These are phyloP conservation scores for Tychaedon coryphoeus DNA, from an alignment of 2,113 vertebrate species.

Conservation along the genomic window DNA sequence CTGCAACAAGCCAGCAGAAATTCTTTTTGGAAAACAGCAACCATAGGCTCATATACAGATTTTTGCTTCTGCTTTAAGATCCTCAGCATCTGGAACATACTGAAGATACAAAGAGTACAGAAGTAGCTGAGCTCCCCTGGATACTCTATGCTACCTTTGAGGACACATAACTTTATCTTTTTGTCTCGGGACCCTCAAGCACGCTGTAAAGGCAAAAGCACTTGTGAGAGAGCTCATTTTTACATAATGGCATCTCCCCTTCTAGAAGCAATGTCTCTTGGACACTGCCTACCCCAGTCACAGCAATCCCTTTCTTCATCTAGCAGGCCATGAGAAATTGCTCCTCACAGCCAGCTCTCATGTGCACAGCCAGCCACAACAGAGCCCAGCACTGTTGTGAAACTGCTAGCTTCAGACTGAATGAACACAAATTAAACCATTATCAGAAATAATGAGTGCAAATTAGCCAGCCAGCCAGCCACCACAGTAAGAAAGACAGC, in stretches of 20 bases:
- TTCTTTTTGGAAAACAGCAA: not conserved
- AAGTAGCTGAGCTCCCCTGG: not conserved
- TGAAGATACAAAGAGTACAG: not conserved
- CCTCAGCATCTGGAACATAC: not conserved
- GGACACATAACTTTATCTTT: not conserved
- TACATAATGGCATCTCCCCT: not conserved
- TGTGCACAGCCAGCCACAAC: not conserved
- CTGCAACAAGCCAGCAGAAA: not conserved
- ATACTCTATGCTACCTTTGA: not conserved
- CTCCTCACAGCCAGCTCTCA: not conserved
- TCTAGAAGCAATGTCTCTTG: not conserved
- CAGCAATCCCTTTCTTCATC: not conserved
- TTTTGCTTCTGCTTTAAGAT: not conserved
- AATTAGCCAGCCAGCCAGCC: conserved; percentile 1
- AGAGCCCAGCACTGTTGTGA: not conserved
- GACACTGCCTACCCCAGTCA: not conserved
- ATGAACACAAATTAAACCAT: not conserved
- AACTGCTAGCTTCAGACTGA: not conserved
- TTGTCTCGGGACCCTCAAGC: not conserved
- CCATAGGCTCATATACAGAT: rapidly evolving
- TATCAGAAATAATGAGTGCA: conserved; percentile 10
- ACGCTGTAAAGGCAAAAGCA: not conserved
- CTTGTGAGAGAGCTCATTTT: not conserved
- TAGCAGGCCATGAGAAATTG: not conserved
- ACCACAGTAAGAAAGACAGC: not conserved